These are phyloP conservation scores for Dryobates pubescens DNA, from an alignment of 2,797 vertebrate species.

Conservation along the genomic window DNA sequence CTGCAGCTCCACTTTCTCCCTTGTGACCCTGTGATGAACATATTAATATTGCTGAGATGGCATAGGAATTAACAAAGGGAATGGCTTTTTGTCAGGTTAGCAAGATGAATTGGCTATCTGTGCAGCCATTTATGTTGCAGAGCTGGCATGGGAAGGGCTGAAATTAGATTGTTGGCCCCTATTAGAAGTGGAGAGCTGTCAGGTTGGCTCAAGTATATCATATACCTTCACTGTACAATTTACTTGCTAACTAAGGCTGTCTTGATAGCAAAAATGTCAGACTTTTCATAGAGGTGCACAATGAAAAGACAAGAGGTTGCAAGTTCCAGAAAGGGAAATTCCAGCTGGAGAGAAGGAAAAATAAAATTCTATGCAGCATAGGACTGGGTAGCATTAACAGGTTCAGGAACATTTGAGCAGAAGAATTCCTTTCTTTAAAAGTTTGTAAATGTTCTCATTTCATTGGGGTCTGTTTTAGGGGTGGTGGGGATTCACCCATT, in stretches of 20 bases:
- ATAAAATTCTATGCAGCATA: rapidly evolving
- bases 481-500: background rate
- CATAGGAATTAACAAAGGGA: constrained; percentile 45
- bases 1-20: background rate
- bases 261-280: background rate
- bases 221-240: constrained; percentile 11
- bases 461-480: background rate
- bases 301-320: background rate
- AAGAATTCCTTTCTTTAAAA: background rate
- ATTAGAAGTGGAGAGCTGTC: constrained; percentile 15
- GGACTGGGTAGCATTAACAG: background rate
- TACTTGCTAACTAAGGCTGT: background rate
- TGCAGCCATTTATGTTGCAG: constrained; percentile 23
- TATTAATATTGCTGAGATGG: constrained; percentile 18
- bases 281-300: background rate
- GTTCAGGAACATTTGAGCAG: background rate
- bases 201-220: background rate
- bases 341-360: background rate
- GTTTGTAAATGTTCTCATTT: background rate
- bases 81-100: constrained; percentile 53
- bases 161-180: constrained; percentile 36
- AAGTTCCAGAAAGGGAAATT: background rate
- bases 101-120: constrained; percentile 2
- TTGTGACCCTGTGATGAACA: background rate
- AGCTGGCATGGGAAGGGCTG: background rate